These are phyloP conservation scores for Trissonchulus sp. DNA, from an alignment of 2,888 invertebrate genomes.

Conservation along the genomic window DNA sequence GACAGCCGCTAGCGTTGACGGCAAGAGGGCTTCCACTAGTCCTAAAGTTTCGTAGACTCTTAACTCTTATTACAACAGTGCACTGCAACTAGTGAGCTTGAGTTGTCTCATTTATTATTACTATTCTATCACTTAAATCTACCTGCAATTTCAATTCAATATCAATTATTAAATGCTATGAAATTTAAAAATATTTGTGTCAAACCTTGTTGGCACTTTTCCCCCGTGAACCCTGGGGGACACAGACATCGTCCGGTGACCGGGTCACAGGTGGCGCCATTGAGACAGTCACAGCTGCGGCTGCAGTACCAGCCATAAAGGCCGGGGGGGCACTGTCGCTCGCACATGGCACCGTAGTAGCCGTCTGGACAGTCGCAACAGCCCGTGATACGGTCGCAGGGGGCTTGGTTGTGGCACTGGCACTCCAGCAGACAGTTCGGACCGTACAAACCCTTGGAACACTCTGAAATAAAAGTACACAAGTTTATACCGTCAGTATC, in stretches of 20 bases:
- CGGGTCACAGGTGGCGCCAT: slow-evolving; percentile 46
- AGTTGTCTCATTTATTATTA: too few relatives aligned
- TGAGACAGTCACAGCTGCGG: slow-evolving; percentile 34
- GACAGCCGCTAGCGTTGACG: too few relatives aligned
- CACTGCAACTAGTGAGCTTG: too few relatives aligned
- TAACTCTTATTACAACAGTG: too few relatives aligned
- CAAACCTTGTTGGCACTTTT: slow-evolving; percentile 32
- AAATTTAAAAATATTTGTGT: too few relatives aligned
- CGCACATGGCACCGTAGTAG: slow-evolving; percentile 37
- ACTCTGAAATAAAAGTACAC: slow-evolving; percentile 39
- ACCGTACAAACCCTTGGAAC: slow-evolving; percentile 71
- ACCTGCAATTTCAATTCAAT: too few relatives aligned
- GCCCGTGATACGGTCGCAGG: slow-evolving; percentile 44
- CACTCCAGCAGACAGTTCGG: slow-evolving; percentile 53
- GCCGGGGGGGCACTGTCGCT: slow-evolving; percentile 35
- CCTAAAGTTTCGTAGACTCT: too few relatives aligned
- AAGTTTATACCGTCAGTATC: too few relatives aligned
- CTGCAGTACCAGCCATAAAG: slow-evolving; percentile 33
- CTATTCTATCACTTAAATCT: too few relatives aligned
- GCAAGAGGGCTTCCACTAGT: too few relatives aligned
- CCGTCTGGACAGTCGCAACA: slow-evolving; percentile 40
- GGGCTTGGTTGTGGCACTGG: slow-evolving; percentile 45
- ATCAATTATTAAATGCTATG: too few relatives aligned
- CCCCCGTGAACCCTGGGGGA: slow-evolving; percentile 41
- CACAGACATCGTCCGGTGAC: slow-evolving; percentile 49